Evolutionary conservation across 2,797 vertebrate genomes (phyloP), one percentile per base, ranked within the genome.

Genomic region (Pygocentrus nattereri): DNA sequence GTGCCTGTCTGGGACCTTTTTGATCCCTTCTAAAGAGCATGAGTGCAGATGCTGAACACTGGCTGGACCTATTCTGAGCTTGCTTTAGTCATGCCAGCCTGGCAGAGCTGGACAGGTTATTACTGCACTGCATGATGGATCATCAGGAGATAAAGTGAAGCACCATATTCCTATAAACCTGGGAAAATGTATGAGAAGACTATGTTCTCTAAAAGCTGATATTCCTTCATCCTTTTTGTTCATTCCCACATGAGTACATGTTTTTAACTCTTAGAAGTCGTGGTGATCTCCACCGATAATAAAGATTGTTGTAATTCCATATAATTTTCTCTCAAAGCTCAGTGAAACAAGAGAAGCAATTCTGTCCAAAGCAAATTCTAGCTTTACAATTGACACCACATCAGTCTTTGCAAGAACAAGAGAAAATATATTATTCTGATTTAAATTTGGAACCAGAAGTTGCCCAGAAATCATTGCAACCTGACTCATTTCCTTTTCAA

Each of bases 221-320:
- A 41, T 62, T 49, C 16, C 41, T 67, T 30, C 56, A 18, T 49
- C 31, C 2, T 56, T 23, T 21, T 21, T 70, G n/a, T 64, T 65
- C 5, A 76, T 52, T 50, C 4, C n/a, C 50, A 47, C 73, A 81
- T 30, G 76, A 52, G 27, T 68, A 34, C 5, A 70, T 65, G n/a
- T 5, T n/a, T 38, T 3, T 10, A 4, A 10, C 41, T 4, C 3
- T 38, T 38, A n/a, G n/a, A n/a, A n/a, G n/a, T n/a, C n/a, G n/a
- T n/a, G n/a, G n/a, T n/a, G n/a, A 38, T 7, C 3, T 5, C 8
- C 41, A 44, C 41, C 6, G 18, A 21, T 19, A 19, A 19, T 18
- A 15, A 52, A 52, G 19, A 54, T 5, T 4, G 18, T 4, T 19
- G 1, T 54, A 19, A 54, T 54, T 54, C 19, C 18, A 54, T 21